Evolutionary conservation across 2,888 invertebrate species (phyloP).

Genomic region (Muscina levida): DNA sequence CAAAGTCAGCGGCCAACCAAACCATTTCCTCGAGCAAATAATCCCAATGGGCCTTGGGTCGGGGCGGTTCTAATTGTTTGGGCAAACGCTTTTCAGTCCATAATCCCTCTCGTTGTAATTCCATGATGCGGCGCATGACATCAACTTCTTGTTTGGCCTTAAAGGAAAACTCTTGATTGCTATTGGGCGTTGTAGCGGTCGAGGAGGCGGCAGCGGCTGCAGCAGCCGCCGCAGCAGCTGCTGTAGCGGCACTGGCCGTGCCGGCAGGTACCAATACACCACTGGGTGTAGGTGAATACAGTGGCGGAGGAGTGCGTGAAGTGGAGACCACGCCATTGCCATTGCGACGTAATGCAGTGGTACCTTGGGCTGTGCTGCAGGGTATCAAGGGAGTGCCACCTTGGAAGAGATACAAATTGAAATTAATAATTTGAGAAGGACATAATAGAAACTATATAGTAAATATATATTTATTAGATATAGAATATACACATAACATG

Average conservation of each 20-base stretch:
- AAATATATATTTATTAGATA: conserved; percentile 2
- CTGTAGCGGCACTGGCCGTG: conserved; percentile 47
- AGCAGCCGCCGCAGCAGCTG: conserved; percentile 68
- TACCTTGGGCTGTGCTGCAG: conserved; percentile 72
- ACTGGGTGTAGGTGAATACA: conserved; percentile 62
- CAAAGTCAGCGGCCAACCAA: conserved; percentile 98
- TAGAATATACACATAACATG: conserved; percentile 62
- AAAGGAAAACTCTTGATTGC: conserved; percentile 85
- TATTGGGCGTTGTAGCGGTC: conserved; percentile 66
- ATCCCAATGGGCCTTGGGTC: conserved; percentile 98
- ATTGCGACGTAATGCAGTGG: conserved; percentile 70
- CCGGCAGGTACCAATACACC: conserved; percentile 59
- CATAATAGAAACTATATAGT: too few species aligned
- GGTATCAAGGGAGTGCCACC: conserved; percentile 82
- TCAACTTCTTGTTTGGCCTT: conserved; percentile 95
- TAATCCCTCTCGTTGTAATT: conserved; percentile 95
- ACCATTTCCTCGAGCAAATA: conserved; percentile 99
- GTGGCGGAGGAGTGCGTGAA: conserved; percentile 60
- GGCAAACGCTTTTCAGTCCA: conserved; percentile 96
- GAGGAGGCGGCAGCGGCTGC: conserved; percentile 71
- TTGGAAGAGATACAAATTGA: conserved; percentile 71
- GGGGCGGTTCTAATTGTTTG: conserved; percentile 93
- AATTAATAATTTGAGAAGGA: conserved; percentile 50
- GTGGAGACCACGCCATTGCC: conserved; percentile 65
- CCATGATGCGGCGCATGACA: conserved; percentile 94